Conservation (phyloP, 2,888 invertebrate genomes). For the Lottia gigantea region DNA sequence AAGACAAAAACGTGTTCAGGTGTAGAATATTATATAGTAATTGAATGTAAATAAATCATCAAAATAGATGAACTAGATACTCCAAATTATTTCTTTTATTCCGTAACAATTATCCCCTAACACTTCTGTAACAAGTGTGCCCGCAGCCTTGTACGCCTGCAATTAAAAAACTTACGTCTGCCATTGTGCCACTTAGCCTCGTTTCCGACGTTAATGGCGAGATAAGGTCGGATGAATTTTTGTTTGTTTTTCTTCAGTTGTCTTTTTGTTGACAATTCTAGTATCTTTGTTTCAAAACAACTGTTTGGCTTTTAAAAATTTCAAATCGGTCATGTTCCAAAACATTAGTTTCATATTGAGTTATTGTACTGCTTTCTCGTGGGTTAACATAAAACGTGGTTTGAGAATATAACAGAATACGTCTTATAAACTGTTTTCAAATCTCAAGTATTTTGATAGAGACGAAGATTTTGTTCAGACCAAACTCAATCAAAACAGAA, state of each 20-base stretch:
- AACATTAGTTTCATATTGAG: too few relatives aligned
- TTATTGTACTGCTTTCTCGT: too few relatives aligned
- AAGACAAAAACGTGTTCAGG: slow-evolving; percentile 17
- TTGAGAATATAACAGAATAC: too few relatives aligned
- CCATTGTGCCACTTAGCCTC: slow-evolving; percentile 21
- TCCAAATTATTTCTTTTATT: neutral
- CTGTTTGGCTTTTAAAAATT: too few relatives aligned
- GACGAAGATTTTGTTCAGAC: too few relatives aligned
- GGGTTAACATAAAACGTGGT: too few relatives aligned
- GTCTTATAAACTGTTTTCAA: too few relatives aligned
- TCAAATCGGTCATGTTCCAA: too few relatives aligned
- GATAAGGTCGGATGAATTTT: neutral
- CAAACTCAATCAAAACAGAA: too few relatives aligned
- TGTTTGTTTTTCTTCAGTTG: neutral
- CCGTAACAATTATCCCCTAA: neutral
- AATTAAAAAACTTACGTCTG: slow-evolving; percentile 12
- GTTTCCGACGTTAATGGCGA: slow-evolving; percentile 23
- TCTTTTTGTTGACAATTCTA: too few relatives aligned
- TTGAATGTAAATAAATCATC: slow-evolving; percentile 20
- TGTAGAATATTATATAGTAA: slow-evolving; percentile 17
- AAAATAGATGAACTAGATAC: slow-evolving; percentile 13
- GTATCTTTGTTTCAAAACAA: too few relatives aligned
- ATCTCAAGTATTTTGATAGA: too few relatives aligned
- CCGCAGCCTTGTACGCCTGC: neutral
- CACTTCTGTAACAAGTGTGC: neutral